Base-by-base conservation (phyloP, 2,888 invertebrate species). In the Drosophila kokeensis region DNA sequence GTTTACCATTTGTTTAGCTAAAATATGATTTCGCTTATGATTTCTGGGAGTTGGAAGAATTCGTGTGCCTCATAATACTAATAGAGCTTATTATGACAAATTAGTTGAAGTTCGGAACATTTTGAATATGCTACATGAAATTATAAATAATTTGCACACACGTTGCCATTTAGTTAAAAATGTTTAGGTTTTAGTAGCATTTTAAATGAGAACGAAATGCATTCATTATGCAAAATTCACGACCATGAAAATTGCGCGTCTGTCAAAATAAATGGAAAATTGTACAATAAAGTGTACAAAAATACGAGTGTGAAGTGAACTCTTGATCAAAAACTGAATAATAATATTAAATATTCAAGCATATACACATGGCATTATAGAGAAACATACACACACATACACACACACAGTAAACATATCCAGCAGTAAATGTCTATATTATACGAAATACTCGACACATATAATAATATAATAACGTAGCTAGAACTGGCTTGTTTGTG, bases 31-130 rank as follows among this genome's bases (percentile, higher is more conserved):
- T 40, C 21, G 60, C 24, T 21, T 73, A 24, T 52, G 5, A 57
- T 63, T 62, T 63, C 27, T 8, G n/a, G 38, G 53, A 61, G 64
- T 64, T 75, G 45, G 52, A 72, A 67, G 69, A 70, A 66, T 53
- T 73, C 69, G 73, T 66, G 82, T 87, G 87, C 89, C 89, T 87
- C 82, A 59, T 63, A 68, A 48, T 55, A 72, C 50, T 24, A 54
- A 66, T 52, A 71, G 87, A 83, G 89, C 89, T 85, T 85, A 83
- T 85, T 87, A 81, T 79, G 74, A 73, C 74, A 83, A 87, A 81
- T 79, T 79, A 79, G 69, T 81, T 72, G 36, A 82, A 74, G 52
- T 73, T 63, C 50, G 30, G 54, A 53, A 58, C 15, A 49, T 36
- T 11, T 29, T 49, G 48, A 59, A 62, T 38, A 60, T 62, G 40